These are phyloP conservation scores for Tyto alba DNA, from an alignment of 2,113 vertebrate genomes.

Conservation along the genomic window DNA sequence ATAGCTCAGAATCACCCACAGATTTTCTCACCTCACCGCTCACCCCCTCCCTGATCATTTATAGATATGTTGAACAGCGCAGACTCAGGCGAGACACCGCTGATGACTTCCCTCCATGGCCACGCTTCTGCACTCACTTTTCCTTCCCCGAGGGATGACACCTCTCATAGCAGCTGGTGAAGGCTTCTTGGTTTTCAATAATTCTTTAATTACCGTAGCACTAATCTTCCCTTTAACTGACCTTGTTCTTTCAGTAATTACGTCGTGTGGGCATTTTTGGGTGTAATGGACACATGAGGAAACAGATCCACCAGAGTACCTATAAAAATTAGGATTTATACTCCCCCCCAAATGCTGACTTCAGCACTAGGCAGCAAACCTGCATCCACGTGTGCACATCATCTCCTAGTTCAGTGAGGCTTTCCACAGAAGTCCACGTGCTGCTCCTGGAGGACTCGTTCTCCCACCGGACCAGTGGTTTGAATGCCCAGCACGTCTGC, in stretches of 20 bases:
- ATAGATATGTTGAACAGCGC: neutral
- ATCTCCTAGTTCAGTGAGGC: neutral
- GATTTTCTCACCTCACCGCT: neutral
- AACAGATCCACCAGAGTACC: neutral
- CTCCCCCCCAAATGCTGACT: neutral
- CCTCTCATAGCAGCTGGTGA: neutral
- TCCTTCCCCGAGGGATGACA: neutral
- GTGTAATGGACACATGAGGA: neutral
- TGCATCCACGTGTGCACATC: neutral
- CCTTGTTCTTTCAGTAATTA: neutral
- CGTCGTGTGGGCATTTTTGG: accelerated
- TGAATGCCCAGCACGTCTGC: neutral
- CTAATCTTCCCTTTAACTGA: neutral
- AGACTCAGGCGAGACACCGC: accelerated
- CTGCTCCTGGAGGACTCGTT: neutral
- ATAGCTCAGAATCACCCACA: accelerated
- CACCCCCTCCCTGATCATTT: neutral
- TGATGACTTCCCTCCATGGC: neutral
- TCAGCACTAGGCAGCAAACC: neutral
- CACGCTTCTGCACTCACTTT: neutral
- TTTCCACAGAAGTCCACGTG: accelerated
- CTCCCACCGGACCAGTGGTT: neutral
- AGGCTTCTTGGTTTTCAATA: neutral
- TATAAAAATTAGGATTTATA: neutral
- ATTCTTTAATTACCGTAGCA: neutral